Evolutionary conservation across 2,797 vertebrate species (phyloP), one percentile per base, ranked within the genome.

Genomic region (Danionella dracula): DNA sequence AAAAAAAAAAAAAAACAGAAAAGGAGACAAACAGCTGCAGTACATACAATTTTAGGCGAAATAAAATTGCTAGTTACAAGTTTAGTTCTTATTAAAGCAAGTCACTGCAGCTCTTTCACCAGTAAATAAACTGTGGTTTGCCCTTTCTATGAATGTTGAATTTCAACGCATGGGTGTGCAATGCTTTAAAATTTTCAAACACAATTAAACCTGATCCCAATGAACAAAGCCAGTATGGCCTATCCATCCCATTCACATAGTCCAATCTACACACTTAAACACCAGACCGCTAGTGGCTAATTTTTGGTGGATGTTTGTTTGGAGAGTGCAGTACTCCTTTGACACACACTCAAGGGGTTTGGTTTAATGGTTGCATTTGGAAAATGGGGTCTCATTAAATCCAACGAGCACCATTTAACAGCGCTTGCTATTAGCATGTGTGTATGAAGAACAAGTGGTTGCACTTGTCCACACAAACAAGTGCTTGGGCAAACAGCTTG

Each of bases 361-460:
- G 67, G 81, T 85, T 81, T 86, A 84, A 90, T 87, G 84, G 83
- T 81, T 74, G 48, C 59, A 73, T 76, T 78, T 84, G 80, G 80
- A 77, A 85, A 89, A 87, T 80, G 79, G 83, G 79, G 76, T 78
- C 60, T 79, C 78, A 89, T 91, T 90, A 89, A 85, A 86, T 85
- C 61, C 80, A 90, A 89, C 88, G 87, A 82, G 78, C 78, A 84
- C 84, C 82, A 89, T 87, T 91, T 88, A 84, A 82, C 23, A 58
- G 84, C 65, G 81, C 84, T 85, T 84, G 76, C 79, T 78, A 82
- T 82, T 79, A 84, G 71, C 21, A 27, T 34, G 41, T 40, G 29
- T 56, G 55, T 38, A 23, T 27, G 3, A 29, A 27, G 20, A n/a
- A n/a, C 23, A 40, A 65, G 70, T 21, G 67, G 76, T 75, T 51